Evolutionary conservation across 1,140 invertebrate genomes (phyloP), one percentile per base, ranked within the genome.

Genomic region (Bombus terrestris): DNA sequence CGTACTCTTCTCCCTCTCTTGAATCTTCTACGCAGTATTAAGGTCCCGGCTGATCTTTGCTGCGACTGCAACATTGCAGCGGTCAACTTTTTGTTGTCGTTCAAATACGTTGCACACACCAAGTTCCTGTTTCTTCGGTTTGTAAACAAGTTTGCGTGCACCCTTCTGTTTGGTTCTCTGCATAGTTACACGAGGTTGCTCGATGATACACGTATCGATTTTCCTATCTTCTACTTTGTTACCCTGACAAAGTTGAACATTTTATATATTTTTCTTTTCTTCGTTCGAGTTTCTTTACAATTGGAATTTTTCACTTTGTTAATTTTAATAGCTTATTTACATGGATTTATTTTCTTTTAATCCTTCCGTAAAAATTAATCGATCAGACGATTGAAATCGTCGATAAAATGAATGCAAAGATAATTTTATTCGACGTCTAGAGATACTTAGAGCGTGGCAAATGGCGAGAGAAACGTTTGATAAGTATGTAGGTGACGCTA

Each of bases 1-100:
- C 32, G 43, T 64, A 59, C 72, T 73, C 64, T 83, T 76, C 72
- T 74, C 72, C 32, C 37, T 72, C 53, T 57, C n/a, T 66, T 39
- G 32, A 13, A 77, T 83, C 73, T 86, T 86, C 85, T 83, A 86
- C 80, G 84, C 84, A 86, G 84, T 64, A 76, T 82, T 78, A 86
- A 86, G 85, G 84, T 78, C 69, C 59, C 59, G 74, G 13, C 18
- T 74, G 74, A 88, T 84, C 86, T 81, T 73, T 35, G 37, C 72
- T 22, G 22, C 71, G n/a, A 39, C 76, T 81, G 71, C 71, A 81
- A n/a, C 78, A 74, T 68, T 57, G 71, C 71, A 81, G 71, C 71
- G 47, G 43, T 32, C 41, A 43, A 74, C 35, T 81, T 81, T 74
- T 81, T 57, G 37, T 62, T 35, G 32, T 35, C 43, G 74, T 39